Base-by-base conservation (phyloP, 2,113 vertebrate genomes). In the Ploceus nigricollis region DNA sequence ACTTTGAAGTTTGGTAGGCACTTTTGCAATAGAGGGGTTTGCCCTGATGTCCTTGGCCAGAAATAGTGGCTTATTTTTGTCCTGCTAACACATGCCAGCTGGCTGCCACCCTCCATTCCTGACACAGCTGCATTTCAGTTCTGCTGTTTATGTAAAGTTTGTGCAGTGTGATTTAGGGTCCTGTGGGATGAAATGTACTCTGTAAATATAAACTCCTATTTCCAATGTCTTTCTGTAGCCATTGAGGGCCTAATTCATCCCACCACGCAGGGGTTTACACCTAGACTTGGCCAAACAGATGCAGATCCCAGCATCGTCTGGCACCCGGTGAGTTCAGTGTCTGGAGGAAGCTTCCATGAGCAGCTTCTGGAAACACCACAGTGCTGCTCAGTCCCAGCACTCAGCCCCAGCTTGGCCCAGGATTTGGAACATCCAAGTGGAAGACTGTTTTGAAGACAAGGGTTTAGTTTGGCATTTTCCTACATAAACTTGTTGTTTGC, bases 21-120 rank as follows among this genome's bases (percentile, higher is more conserved):
- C 72, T 97, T 97, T 92, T 1, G 60, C 87, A 97, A 77, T 53
- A 80, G 84, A 95, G 79, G 84, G 76, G 65, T 69, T 96, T 93
- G 83, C 89, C 87, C 91, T 93, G 80, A 22, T 96, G 96, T 79
- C 95, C 96, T 97, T 96, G 95, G 90, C 93, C 95, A 97, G 95
- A 96, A 97, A 97, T 97, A 97, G 96, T 82, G 57, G 73, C 69
- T 95, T 97, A 94, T 97, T 96, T 97, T 96, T 82, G 70, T 96
- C 75, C 69, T 51, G 37, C 40, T 89, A 93, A 68, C 11, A 0
- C 56, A 76, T 90, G 97, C 95, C 96, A 97, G 95, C 92, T 97
- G 97, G 92, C 95, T 88, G 65, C 73, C 73, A 92, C 91, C 39
- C 85, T 73, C 85, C 93, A 90, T 90, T 95, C 90, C 97, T 95